Percentiles rank a stretch among this genome's conserved stretches.
Evolutionary conservation across 92 coral and sea anemone genomes (phyloP).

Genomic region (Palythoa grandis): DNA sequence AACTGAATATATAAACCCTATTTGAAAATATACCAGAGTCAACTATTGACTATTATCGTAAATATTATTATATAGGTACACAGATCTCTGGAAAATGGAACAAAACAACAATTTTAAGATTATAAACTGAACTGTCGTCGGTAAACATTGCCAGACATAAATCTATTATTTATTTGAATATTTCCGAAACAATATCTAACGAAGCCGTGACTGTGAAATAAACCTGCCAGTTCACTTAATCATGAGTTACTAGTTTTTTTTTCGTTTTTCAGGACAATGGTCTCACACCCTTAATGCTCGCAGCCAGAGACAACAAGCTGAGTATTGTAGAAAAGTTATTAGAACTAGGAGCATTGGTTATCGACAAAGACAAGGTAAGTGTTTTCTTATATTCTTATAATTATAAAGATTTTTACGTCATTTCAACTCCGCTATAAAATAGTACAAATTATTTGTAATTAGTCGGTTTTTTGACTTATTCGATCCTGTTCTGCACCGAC

Average conservation of each 20-base stretch:
- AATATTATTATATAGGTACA: background rate
- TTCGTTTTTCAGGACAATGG: conserved; percentile 83
- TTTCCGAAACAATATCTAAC: background rate
- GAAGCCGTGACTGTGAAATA: background rate
- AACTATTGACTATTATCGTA: background rate
- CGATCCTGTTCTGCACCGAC: background rate
- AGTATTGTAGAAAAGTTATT: conserved; percentile 89
- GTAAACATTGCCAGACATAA: background rate
- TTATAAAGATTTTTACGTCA: background rate
- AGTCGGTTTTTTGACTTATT: background rate
- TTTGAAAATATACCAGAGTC: background rate
- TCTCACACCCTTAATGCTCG: conserved; percentile 96
- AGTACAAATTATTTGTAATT: background rate
- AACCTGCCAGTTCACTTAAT: background rate
- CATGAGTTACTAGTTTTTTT: background rate
- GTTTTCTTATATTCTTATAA: no score
- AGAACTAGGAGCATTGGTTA: conserved; percentile 86
- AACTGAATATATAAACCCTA: background rate
- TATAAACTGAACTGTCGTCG: background rate
- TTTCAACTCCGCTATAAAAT: background rate
- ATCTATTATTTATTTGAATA: background rate
- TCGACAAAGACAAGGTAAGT: conserved; percentile 83
- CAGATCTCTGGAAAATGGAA: background rate
- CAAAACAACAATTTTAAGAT: background rate
- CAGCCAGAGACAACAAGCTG: conserved; percentile 90